These are phyloP conservation scores for Clitarchus hookeri DNA, from an alignment of 2,888 invertebrate genomes.

Conservation along the genomic window DNA sequence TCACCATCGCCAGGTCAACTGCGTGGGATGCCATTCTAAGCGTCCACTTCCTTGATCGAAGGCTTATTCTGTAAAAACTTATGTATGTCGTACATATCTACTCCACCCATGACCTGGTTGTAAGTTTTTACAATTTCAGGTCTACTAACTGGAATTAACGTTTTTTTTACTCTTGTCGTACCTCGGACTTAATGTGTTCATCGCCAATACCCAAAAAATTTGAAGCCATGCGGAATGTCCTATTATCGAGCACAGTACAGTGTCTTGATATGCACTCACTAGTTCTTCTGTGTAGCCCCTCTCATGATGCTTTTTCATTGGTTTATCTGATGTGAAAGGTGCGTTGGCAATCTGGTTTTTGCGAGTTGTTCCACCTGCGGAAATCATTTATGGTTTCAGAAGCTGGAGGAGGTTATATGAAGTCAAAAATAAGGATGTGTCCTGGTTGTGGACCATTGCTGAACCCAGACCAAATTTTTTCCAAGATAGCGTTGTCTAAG, in stretches of 20 bases:
- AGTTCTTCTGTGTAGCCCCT: conserved; percentile 37
- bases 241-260: conserved; percentile 46
- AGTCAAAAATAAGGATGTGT: neutral
- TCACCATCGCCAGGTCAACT: conserved; percentile 40
- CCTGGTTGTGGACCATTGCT: neutral
- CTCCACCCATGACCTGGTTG: conserved; percentile 37
- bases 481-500: neutral
- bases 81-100: neutral
- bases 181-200: conserved; percentile 42
- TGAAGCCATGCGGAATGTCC: conserved; percentile 46
- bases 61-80: conserved; percentile 36
- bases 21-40: conserved; percentile 37
- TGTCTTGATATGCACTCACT: conserved; percentile 40
- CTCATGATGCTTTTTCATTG: conserved; percentile 35
- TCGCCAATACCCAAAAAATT: conserved; percentile 46
- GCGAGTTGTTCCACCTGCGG: neutral
- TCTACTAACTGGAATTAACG: conserved; percentile 43
- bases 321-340: conserved; percentile 35
- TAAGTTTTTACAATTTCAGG: conserved; percentile 43
- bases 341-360: conserved; percentile 33
- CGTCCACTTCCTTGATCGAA: conserved; percentile 41
- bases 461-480: neutral
- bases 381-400: conserved; percentile 44
- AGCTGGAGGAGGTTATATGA: conserved; percentile 44
- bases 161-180: conserved; percentile 44